Percentiles rank a stretch among this genome's conserved stretches.
Evolutionary conservation across 2,888 invertebrate genomes (phyloP).

Genomic region (Apamea epomidion): DNA sequence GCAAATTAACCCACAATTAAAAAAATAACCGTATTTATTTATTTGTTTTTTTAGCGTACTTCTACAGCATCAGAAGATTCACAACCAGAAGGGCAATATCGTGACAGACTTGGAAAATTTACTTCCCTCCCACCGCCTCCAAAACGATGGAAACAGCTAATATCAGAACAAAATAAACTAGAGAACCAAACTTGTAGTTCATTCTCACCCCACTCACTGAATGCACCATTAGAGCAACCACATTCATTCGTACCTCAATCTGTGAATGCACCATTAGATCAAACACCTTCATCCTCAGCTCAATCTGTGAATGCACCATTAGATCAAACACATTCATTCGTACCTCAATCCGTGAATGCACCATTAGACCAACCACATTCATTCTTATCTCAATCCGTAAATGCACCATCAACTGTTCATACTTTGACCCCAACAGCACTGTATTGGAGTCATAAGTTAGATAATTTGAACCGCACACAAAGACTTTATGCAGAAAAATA

Average conservation of each 20-base stretch:
- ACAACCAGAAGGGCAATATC: conserved; percentile 7
- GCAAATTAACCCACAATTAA: too few relatives aligned
- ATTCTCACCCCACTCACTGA: conserved; percentile 9
- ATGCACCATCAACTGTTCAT: not conserved
- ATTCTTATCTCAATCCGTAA: conserved; percentile 12
- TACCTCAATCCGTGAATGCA: conserved; percentile 9
- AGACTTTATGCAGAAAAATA: conserved; percentile 25
- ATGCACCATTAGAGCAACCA: conserved; percentile 9
- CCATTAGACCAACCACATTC: not conserved
- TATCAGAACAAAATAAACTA: conserved; percentile 4
- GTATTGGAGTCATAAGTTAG: conserved; percentile 31
- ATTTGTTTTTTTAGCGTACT: conserved; percentile 5
- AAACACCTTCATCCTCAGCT: conserved; percentile 9
- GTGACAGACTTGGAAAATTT: not conserved
- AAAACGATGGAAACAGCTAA: conserved; percentile 10
- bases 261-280: conserved; percentile 9
- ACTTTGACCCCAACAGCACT: conserved; percentile 21
- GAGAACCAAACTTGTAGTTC: not conserved
- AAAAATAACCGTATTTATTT: not conserved
- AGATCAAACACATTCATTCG: not conserved
- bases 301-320: not conserved
- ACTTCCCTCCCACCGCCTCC: not conserved
- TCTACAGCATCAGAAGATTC: conserved; percentile 1
- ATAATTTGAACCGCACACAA: conserved; percentile 11
- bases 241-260: conserved; percentile 5